Percentiles rank a stretch among this genome's conserved stretches.
Evolutionary conservation across 2,113 vertebrate species (phyloP).

Genomic region (Typhlomys cinereus): DNA sequence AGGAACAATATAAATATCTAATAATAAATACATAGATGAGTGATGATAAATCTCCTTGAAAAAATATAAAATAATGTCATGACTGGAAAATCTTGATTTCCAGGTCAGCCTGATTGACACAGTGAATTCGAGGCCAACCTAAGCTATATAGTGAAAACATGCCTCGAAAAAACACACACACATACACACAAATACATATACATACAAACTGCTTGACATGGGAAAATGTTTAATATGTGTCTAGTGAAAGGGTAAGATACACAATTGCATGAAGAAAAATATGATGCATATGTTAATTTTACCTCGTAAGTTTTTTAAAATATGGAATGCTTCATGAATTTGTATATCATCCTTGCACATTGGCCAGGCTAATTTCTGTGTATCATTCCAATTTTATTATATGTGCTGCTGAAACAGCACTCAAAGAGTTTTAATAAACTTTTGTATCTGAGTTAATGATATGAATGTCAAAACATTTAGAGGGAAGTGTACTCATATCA

Average conservation of each 20-base stretch:
- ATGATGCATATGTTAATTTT: not conserved
- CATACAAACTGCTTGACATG: not conserved
- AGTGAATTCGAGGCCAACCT: not conserved
- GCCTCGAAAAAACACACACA: not conserved
- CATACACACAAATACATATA: not conserved
- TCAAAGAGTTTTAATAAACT: conserved; percentile 23
- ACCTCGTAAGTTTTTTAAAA: no score
- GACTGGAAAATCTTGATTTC: not conserved
- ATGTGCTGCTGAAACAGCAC: no score
- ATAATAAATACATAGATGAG: not conserved
- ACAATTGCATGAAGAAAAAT: not conserved
- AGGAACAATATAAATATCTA: not conserved
- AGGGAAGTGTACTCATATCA: not conserved
- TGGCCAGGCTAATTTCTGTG: no score
- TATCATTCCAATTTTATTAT: no score
- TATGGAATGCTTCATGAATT: no score
- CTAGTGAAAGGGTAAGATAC: not conserved
- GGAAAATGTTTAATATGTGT: not conserved
- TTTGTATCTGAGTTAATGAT: not conserved
- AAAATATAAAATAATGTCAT: conserved; percentile 1
- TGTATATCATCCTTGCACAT: no score
- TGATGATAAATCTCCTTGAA: not conserved
- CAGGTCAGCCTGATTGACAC: not conserved
- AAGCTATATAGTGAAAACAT: not conserved
- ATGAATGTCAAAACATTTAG: not conserved